Evolutionary conservation across 2,113 vertebrate genomes (phyloP).

Genomic region (Istiophorus platypterus): DNA sequence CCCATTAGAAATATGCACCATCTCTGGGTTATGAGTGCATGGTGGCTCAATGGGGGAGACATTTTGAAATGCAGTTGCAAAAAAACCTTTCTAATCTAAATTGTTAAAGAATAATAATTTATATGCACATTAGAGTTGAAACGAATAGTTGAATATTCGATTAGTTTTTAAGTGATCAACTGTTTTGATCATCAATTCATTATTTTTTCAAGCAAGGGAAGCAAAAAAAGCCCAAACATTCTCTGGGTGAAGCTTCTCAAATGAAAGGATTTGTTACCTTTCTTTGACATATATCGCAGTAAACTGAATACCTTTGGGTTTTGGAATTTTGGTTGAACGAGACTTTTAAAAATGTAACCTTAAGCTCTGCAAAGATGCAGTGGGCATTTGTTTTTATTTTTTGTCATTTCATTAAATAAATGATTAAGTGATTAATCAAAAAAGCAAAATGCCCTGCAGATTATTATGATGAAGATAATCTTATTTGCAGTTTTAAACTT

Average conservation of each 20-base stretch:
- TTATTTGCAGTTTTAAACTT: neutral
- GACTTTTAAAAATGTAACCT: neutral
- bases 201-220: too few relatives aligned
- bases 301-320: neutral
- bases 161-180: neutral
- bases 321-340: neutral
- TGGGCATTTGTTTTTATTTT: neutral
- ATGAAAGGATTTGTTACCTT: neutral
- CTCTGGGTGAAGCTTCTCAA: neutral
- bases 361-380: neutral
- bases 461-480: neutral
- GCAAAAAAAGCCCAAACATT: too few relatives aligned
- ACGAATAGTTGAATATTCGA: neutral
- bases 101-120: neutral
- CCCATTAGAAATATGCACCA: too few relatives aligned
- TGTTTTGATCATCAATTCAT: neutral
- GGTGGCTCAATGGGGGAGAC: neutral
- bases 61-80: neutral
- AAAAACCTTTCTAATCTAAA: neutral
- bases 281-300: neutral
- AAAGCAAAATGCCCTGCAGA: neutral
- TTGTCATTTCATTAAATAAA: too few relatives aligned
- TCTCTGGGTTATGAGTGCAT: neutral
- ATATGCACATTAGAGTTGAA: neutral
- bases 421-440: neutral